Evolutionary conservation across 2,113 vertebrate genomes (phyloP).

Genomic region (Brienomyrus longianalis): DNA sequence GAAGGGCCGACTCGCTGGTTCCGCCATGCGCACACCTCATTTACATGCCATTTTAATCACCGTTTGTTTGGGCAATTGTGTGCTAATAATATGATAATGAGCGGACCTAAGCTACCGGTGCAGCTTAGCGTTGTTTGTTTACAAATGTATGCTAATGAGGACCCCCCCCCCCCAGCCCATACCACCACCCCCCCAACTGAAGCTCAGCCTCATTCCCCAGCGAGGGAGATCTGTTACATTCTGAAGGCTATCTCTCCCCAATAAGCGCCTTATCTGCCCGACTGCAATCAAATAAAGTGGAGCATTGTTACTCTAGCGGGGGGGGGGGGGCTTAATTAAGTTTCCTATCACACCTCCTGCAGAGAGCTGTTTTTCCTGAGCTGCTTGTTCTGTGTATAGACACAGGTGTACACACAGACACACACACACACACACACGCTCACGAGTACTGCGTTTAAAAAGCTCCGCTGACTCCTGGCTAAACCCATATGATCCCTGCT

Average conservation of each 20-base stretch:
- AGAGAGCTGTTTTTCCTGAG: not conserved
- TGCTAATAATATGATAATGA: constrained; percentile 14
- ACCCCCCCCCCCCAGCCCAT: not conserved
- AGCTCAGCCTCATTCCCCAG: not conserved
- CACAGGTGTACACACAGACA: constrained; percentile 3
- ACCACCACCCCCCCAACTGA: not conserved
- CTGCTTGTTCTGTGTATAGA: not conserved
- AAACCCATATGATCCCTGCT: not conserved
- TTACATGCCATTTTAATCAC: constrained; percentile 10
- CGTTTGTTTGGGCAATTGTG: constrained; percentile 5
- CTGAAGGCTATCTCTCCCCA: not conserved
- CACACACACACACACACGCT: not conserved
- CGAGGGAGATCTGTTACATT: not conserved
- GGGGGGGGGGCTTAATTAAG: constrained; percentile 26
- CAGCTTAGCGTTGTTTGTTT: constrained; percentile 14
- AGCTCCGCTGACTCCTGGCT: not conserved
- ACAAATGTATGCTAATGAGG: constrained; percentile 12
- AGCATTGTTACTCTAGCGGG: constrained; percentile 3
- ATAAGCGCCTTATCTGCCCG: not conserved
- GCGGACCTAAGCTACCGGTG: not conserved
- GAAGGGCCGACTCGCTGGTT: not conserved
- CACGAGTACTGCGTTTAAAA: not conserved
- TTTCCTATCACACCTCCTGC: constrained; percentile 13
- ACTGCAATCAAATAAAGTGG: not conserved
- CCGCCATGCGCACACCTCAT: not conserved